Evolutionary conservation across 2,888 invertebrate species (phyloP).

Genomic region (Acleris emargana): DNA sequence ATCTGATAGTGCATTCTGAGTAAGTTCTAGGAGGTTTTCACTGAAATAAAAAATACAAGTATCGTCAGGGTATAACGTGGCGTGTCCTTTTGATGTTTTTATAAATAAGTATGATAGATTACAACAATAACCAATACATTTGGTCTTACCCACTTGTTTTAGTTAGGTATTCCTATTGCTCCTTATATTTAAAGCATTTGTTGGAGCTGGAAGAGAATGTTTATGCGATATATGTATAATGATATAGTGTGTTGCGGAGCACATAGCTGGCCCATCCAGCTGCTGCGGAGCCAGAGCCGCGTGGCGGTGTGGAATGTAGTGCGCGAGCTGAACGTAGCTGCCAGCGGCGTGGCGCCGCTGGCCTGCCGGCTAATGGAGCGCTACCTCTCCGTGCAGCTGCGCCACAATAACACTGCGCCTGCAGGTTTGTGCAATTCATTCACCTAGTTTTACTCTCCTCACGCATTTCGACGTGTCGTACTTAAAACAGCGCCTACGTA

Average conservation of each 20-base stretch:
- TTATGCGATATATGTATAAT: neutral
- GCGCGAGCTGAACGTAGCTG: slow-evolving; percentile 43
- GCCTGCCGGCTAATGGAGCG: slow-evolving; percentile 60
- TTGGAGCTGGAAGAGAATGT: neutral
- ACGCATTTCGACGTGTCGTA: too few species aligned
- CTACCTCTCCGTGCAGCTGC: slow-evolving; percentile 45
- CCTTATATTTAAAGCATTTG: too few species aligned
- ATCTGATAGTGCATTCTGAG: too few species aligned
- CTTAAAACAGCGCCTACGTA: too few species aligned
- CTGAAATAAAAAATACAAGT: too few species aligned
- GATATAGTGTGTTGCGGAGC: neutral
- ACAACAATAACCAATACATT: too few species aligned
- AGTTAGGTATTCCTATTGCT: too few species aligned
- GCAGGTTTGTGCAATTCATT: slow-evolving; percentile 41
- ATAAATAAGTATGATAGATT: too few species aligned
- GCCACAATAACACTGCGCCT: slow-evolving; percentile 24
- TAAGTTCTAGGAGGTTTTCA: too few species aligned
- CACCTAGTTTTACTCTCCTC: neutral
- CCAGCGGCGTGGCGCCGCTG: slow-evolving; percentile 54
- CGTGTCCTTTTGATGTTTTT: too few species aligned
- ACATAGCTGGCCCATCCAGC: slow-evolving; percentile 21
- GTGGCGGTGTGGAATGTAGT: slow-evolving; percentile 51
- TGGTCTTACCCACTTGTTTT: too few species aligned
- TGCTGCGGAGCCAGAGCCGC: slow-evolving; percentile 45
- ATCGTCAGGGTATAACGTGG: too few species aligned